phyloP scores from a whole-genome alignment of 1,140 invertebrate species.

The Notospermus geniculatus region DNA sequence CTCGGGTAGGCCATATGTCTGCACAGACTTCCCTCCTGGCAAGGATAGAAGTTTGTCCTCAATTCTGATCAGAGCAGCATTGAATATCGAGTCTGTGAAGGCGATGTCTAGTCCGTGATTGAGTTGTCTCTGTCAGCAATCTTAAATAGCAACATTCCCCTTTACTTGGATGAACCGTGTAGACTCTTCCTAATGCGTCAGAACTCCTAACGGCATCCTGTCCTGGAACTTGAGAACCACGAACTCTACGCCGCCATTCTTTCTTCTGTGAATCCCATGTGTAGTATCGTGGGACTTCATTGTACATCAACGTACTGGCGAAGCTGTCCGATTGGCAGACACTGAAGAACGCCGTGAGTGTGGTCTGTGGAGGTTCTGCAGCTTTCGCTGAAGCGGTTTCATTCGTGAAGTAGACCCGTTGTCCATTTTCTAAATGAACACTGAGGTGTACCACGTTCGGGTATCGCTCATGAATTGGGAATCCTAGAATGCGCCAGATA shows the following conservation, averaged over 20 bases:
- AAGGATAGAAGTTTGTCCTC: conserved; percentile 1
- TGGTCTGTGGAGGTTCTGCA: conserved; percentile 43
- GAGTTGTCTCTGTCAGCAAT: conserved; percentile 18
- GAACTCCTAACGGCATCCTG: conserved; percentile 28
- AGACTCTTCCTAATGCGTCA: conserved; percentile 26
- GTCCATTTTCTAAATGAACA: conserved; percentile 58
- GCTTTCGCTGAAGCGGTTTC: conserved; percentile 34
- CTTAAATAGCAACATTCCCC: conserved; percentile 1
- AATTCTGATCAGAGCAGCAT: neutral
- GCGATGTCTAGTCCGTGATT: conserved; percentile 6
- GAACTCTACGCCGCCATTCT: conserved; percentile 21
- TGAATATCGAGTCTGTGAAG: neutral
- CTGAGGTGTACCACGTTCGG: conserved; percentile 52
- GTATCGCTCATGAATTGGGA: conserved; percentile 50
- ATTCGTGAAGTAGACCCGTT: conserved; percentile 52
- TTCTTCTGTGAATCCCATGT: conserved; percentile 32
- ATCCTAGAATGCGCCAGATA: conserved; percentile 36
- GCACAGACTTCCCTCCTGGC: neutral
- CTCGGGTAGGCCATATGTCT: neutral
- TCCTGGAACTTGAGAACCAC: conserved; percentile 41
- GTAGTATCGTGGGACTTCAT: conserved; percentile 40
- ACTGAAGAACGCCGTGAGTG: conserved; percentile 52
- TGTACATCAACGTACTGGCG: conserved; percentile 40
- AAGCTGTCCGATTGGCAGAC: conserved; percentile 42
- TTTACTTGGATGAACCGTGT: conserved; percentile 3